Conservation (phyloP, 2,797 vertebrate genomes). For the Xyrichtys novacula region DNA sequence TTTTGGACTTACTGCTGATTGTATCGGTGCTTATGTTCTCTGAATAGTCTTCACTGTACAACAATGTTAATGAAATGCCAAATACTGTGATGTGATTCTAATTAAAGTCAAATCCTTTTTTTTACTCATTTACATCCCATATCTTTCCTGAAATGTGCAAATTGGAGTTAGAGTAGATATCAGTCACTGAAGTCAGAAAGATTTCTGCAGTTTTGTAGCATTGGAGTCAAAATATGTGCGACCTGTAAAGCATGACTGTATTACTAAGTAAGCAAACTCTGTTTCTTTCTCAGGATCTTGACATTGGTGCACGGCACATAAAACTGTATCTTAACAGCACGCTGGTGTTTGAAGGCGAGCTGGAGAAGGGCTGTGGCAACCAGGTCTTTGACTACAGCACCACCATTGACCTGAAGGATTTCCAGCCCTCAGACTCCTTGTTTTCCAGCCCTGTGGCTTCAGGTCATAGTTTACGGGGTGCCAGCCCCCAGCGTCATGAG, state of each 20-base stretch:
- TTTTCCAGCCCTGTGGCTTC: slow-evolving; percentile 80
- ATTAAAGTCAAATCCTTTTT: background rate
- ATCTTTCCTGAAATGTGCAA: background rate
- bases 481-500: slow-evolving; percentile 53
- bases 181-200: background rate
- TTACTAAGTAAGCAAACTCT: slow-evolving; percentile 22
- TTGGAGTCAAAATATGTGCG: too few relatives aligned
- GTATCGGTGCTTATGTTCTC: background rate
- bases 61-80: background rate
- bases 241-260: background rate
- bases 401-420: slow-evolving; percentile 81
- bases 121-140: background rate
- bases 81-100: background rate
- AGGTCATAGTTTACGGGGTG: slow-evolving; percentile 70
- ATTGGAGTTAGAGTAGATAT: background rate
- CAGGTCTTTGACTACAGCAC: slow-evolving; percentile 85
- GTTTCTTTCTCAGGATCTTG: slow-evolving; percentile 85
- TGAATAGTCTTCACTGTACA: slow-evolving; percentile 4
- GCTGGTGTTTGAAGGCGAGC: slow-evolving; percentile 90
- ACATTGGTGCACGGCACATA: slow-evolving; percentile 89
- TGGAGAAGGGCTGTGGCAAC: slow-evolving; percentile 89
- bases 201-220: background rate
- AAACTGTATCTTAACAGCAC: slow-evolving; percentile 92
- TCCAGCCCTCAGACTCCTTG: slow-evolving; percentile 70
- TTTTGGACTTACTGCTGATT: too few relatives aligned